Conservation (phyloP, 2,888 invertebrate species). For the Agonopterix alstromeriana region DNA sequence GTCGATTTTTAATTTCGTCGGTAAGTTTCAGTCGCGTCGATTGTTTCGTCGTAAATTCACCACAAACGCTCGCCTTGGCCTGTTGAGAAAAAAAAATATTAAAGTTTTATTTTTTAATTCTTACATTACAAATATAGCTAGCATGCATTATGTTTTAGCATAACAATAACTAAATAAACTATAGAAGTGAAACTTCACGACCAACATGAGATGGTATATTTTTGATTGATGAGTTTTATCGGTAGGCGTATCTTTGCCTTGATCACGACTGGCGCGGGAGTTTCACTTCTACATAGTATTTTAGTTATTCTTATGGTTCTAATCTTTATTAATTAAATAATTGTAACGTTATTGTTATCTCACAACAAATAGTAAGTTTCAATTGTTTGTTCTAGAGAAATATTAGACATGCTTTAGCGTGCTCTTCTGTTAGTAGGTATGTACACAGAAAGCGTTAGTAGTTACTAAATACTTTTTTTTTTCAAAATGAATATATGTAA, state of each 20-base stretch:
- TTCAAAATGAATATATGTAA: constrained; percentile 30
- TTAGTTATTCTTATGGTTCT: no score
- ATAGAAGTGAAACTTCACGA: no score
- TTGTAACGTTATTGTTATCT: constrained; percentile 43
- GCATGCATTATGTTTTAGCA: no score
- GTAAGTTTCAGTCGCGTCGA: constrained; percentile 15
- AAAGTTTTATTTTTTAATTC: no score
- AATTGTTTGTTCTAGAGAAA: constrained; percentile 7
- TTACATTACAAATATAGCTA: no score
- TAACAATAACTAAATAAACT: no score
- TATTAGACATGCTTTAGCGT: constrained; percentile 35
- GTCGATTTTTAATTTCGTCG: constrained; percentile 9
- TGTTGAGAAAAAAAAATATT: constrained; percentile 24
- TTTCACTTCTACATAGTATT: no score
- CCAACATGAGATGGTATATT: no score
- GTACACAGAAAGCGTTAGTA: constrained; percentile 16
- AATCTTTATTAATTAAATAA: no score
- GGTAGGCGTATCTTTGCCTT: no score
- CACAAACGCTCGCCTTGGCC: constrained; percentile 51
- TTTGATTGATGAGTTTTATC: no score
- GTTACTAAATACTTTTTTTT: constrained; percentile 20
- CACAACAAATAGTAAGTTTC: constrained; percentile 73
- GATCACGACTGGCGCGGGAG: no score
- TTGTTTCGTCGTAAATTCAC: constrained; percentile 23
- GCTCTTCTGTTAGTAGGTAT: constrained; percentile 21